Percentiles rank a stretch among this genome's conserved stretches.
Conservation (phyloP, 2,113 vertebrate species). For the Chelonoidis abingdonii region DNA sequence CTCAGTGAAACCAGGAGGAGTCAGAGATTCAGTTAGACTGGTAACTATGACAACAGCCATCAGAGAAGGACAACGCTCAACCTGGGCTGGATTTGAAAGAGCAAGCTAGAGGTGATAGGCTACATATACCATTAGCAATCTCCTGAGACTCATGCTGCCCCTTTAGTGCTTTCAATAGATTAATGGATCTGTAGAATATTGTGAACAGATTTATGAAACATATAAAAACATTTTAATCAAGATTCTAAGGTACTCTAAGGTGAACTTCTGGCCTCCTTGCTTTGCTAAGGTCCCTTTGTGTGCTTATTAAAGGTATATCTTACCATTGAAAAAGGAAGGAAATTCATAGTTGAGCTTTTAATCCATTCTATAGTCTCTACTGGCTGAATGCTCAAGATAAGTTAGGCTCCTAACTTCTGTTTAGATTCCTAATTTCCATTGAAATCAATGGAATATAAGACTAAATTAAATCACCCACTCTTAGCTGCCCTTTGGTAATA, state of each 20-base stretch:
- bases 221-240: slow-evolving; percentile 6
- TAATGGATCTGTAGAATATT: slow-evolving; percentile 18
- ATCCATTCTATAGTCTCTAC: background rate
- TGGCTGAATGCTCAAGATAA: background rate
- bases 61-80: background rate
- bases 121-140: background rate
- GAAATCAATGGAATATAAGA: background rate
- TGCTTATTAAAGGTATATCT: background rate
- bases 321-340: background rate
- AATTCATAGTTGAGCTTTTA: background rate
- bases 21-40: background rate
- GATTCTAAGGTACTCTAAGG: background rate
- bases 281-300: background rate
- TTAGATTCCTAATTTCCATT: background rate
- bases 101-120: background rate
- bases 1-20: background rate
- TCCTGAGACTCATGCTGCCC: background rate
- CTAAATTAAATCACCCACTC: background rate
- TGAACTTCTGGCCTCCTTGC: slow-evolving; percentile 23
- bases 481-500: background rate
- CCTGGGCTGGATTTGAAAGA: background rate
- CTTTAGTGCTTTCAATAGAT: slow-evolving; percentile 6
- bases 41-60: background rate
- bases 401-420: background rate
- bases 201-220: slow-evolving; percentile 27